Base-by-base conservation (phyloP, 2,113 vertebrate species). In the Dermatemys mawii region DNA sequence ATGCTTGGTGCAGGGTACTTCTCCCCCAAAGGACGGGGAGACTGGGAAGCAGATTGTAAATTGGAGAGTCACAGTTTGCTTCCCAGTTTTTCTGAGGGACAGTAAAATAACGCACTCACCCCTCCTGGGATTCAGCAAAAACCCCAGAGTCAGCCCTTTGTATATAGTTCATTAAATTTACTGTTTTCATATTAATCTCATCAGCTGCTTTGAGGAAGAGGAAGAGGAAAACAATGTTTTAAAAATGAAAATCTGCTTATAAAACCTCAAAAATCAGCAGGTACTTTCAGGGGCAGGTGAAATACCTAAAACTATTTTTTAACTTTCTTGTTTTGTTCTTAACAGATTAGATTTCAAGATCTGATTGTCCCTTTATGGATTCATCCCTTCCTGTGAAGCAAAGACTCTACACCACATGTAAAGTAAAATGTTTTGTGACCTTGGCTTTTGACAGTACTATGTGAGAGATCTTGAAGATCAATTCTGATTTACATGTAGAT, bases 371-470 rank as follows among this genome's bases (percentile, higher is more conserved):
- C 51, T 73, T 27, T 38, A n/a, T 21, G 29, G 3, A 84, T 27
- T 93, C 89, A 73, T 86, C n/a, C 10, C 55, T 90, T 88, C 35
- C 26, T 4, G 49, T 44, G 27, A 26, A 92, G 2, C 12, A 90
- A 86, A 84, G 14, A n/a, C 10, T 76, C 70, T 0, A 49, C 85
- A 38, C 88, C 51, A 86, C 1, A 32, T 0, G 8, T 81, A 7
- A 44, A 35, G 2, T 81, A 32, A 85, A 92, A 81, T 11, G 73
- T 81, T 55, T 5, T 51, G 3, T 78, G 80, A 84, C 7, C 16
- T 88, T 90, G 21, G 8, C 5, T 81, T 91, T 89, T 11, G 5
- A 83, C 32, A 86, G 16, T 41, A 88, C 8, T 3, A 1, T 32
- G 32, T 67, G 38, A 55, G 9, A 24, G 22, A 84, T n/a, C 21